Base-by-base conservation (phyloP, 1,140 invertebrate genomes). In the Pogonomyrmex barbatus region DNA sequence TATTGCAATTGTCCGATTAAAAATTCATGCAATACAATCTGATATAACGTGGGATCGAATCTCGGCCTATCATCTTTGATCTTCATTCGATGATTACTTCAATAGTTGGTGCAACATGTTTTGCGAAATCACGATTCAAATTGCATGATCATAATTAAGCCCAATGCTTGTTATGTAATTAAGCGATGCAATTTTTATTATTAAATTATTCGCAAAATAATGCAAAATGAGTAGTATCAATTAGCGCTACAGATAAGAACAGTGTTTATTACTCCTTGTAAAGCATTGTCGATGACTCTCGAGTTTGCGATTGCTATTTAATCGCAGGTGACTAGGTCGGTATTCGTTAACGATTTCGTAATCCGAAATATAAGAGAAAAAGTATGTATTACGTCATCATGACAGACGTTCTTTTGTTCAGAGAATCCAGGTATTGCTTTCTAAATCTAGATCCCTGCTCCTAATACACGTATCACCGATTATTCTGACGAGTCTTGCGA, bases 31-130 rank as follows among this genome's bases (percentile, higher is more conserved):
- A 36, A 50, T 52, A 78, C 30, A 3, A 81, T 81, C 77, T 42
- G 77, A 81, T n/a, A 78, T 50, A 81, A 81, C 24, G 52, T 56
- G 65, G 67, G 47, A 70, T 81, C 50, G 47, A 65, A 68, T 54
- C 77, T 39, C 14, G 77, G 50, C 36, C 39, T 63, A 65, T 63
- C 50, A 45, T 81, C 50, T 81, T 81, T 39, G 47, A 81, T 70
- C 65, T 81, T 56, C 50, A 56, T 81, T 70, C 62, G n/a, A 67
- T 54, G 77, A 70, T 81, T 81, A 68, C 47, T 78, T 65, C 63
- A 54, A 54, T 68, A 81, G 47, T 36, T 54, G 63, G 36, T 54
- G 45, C 63, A 81, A 39, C 62, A 39, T 24, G 24, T 56, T 70
- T 81, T 68, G 36, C 77, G 62, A 36, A 81, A 81, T 58, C n/a